phyloP scores from a whole-genome alignment of 2,113 vertebrate genomes.

The Chloropsis cyanopogon region DNA sequence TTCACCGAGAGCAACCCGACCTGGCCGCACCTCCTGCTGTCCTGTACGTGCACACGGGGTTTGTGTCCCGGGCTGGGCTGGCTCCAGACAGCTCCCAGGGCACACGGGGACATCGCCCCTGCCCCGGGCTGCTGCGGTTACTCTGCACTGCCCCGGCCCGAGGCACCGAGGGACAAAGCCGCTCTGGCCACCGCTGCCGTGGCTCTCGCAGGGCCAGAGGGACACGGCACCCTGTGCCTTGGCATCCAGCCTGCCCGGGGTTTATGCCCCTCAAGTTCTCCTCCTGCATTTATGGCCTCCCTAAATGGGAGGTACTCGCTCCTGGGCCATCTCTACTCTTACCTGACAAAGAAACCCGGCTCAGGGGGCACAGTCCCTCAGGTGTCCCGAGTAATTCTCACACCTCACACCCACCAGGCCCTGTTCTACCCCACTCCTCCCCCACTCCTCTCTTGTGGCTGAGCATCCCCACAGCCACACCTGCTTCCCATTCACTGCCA shows the following conservation, averaged over 20 bases:
- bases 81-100: neutral
- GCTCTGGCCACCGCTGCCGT: fast-evolving
- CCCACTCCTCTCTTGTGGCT: fast-evolving
- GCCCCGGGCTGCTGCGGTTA: neutral
- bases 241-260: neutral
- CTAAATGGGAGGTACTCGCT: fast-evolving
- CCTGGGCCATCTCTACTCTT: neutral
- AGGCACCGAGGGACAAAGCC: neutral
- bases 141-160: neutral
- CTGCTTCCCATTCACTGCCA: neutral
- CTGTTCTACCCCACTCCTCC: neutral
- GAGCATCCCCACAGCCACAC: neutral
- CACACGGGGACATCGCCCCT: neutral
- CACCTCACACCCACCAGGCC: neutral
- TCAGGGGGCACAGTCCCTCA: neutral
- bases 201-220: fast-evolving
- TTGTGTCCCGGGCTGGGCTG: neutral
- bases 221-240: fast-evolving
- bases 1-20: neutral
- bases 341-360: neutral
- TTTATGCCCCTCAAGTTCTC: no score
- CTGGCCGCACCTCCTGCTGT: fast-evolving
- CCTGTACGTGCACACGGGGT: fast-evolving
- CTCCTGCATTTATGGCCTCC: neutral
- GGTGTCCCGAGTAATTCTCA: neutral